Evolutionary conservation across 2,113 vertebrate genomes (phyloP).

Genomic region (Pedetes capensis): DNA sequence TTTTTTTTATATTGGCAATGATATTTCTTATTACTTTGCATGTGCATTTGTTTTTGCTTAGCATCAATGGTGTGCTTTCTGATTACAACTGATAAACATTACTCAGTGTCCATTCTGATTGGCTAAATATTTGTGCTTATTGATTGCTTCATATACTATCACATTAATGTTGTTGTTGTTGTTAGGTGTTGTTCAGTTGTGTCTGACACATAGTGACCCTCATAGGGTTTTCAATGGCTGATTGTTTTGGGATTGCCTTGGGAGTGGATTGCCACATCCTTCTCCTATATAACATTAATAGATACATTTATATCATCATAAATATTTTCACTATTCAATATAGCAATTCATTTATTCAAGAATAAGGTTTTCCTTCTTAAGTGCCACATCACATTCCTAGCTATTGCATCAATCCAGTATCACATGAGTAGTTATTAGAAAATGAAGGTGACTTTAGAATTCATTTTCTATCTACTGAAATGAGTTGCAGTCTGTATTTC

Average conservation of each 20-base stretch:
- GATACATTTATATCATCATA: not conserved
- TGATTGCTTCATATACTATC: not conserved
- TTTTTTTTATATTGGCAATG: not conserved
- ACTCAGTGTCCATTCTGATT: not conserved
- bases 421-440: not conserved
- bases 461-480: not conserved
- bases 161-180: too few species aligned
- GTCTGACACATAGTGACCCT: too few species aligned
- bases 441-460: slow-evolving; percentile 18
- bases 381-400: not conserved
- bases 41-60: not conserved
- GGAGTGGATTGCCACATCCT: too few species aligned
- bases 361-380: not conserved
- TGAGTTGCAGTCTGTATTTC: not conserved
- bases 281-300: not conserved
- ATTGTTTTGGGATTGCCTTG: too few species aligned
- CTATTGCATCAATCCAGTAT: not conserved
- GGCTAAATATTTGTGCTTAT: slow-evolving; percentile 8
- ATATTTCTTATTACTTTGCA: not conserved
- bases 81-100: not conserved
- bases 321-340: not conserved
- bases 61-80: not conserved
- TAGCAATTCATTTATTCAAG: not conserved
- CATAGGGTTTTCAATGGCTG: too few species aligned
- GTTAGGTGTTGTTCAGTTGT: too few species aligned